Base-by-base conservation (phyloP, 2,888 invertebrate genomes). In the Neuroscelio doddi region DNA sequence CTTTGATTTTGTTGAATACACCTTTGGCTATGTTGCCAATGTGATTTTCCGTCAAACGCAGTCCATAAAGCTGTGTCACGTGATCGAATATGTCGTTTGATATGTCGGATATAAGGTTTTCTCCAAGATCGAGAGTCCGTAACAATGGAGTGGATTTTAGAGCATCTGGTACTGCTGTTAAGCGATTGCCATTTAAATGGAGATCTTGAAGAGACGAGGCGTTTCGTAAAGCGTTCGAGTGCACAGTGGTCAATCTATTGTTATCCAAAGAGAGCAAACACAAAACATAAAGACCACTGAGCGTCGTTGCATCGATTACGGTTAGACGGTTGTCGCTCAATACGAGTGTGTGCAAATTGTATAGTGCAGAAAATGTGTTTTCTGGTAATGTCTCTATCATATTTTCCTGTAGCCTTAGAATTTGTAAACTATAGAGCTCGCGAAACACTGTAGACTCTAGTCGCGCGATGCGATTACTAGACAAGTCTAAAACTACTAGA, bases 11-110 rank as follows among this genome's bases (percentile, higher is more conserved):
- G 78, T 90, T 91, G 80, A 94, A 93, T 47, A 92, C 91, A 32
- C 92, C 93, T 87, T 90, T 93, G 56, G 90, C 90, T 56, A 92
- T 91, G 82, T 91, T 92, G 53, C 90, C 91, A 75, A 92, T 93
- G 82, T 92, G 91, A 84, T 96, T 96, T 85, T 93, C 93, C 21
- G 94, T 94, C 61, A 96, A 85, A 76, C 94, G 88, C 58, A 96
- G 86, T 15, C 93, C 92, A 78, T 92, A 92, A 81, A 96, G 89
- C 78, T 93, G 92, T 74, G 90, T 89, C 88, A 95, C 89, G 71
- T 91, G 90, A 82, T 90, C 89, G 79, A 95, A 93, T n/a, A 93
- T 92, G 56, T 91, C 90, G 80, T 93, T 92, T 74, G 90, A 91
- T 74, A 96, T 89, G 72, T 89, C 88, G 47, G 90, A 89, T 75